These are phyloP conservation scores for Electrophaes corylata DNA, from an alignment of 2,888 invertebrate genomes.

Conservation along the genomic window DNA sequence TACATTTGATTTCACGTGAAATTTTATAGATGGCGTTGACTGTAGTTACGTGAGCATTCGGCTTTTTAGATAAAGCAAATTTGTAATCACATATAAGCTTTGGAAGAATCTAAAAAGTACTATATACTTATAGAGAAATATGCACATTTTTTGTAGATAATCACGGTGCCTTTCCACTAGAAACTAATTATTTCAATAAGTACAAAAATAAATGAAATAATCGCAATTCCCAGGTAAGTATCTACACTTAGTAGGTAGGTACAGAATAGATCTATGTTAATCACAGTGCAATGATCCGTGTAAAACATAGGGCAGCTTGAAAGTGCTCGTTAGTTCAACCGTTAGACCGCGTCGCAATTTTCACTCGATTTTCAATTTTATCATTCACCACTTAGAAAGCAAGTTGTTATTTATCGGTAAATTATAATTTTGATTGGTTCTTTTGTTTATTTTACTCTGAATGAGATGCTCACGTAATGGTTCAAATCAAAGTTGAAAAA, in stretches of 20 bases:
- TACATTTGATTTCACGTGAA: neutral
- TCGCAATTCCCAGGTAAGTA: too few relatives aligned
- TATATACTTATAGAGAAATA: too few relatives aligned
- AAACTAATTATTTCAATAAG: too few relatives aligned
- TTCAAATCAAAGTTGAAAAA: neutral
- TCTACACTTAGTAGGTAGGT: neutral
- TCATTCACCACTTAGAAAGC: constrained; percentile 40
- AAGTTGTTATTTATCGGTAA: constrained; percentile 26
- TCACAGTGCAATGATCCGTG: constrained; percentile 13
- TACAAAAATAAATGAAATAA: too few relatives aligned
- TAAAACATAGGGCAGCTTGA: constrained; percentile 54
- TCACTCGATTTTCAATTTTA: constrained; percentile 65
- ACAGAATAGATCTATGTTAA: constrained; percentile 5
- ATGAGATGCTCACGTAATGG: constrained; percentile 5
- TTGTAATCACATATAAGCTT: too few relatives aligned
- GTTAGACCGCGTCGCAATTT: constrained; percentile 62
- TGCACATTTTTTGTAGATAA: too few relatives aligned
- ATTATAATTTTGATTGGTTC: constrained; percentile 26
- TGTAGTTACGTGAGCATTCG: too few relatives aligned
- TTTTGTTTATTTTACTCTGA: constrained; percentile 10
- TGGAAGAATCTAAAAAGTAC: neutral
- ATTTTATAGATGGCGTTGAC: constrained; percentile 32
- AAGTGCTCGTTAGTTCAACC: constrained; percentile 53
- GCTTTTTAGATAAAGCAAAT: too few relatives aligned
- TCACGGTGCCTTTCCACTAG: too few relatives aligned